Evolutionary conservation across 2,888 invertebrate genomes (phyloP), one percentile per base, ranked within the genome.

Genomic region (Anticlea derivata): DNA sequence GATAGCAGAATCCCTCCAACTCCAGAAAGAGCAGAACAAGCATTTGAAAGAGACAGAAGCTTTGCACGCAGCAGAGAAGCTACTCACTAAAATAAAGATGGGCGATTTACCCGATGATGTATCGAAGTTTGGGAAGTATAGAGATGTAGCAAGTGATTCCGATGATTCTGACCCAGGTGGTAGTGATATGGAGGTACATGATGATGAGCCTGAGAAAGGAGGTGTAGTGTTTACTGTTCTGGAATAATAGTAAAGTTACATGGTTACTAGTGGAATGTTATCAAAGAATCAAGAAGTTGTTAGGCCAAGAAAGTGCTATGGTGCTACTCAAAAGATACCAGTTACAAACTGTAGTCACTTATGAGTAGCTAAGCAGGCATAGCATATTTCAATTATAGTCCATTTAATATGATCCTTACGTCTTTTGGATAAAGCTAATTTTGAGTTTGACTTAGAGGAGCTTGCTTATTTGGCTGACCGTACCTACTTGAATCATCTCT

Each of bases 151-250:
- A 7, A 84, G 85, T 66, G 86, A 83, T 22, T 80, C 84, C 0
- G 79, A 80, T 39, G 64, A 60, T 1, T 80, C 84, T 0, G 85
- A 89, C 46, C 75, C 73, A 41, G 86, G 91, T 55, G 91, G 86
- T 2, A 92, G 92, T 72, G 91, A 92, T 59, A 79, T 90, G 31
- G 92, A 93, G 68, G 85, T 92, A 0, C 82, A 91, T 60, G 93
- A 93, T 71, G 92, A 93, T 7, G 92, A 93, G 47, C 86, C 91
- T 7, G 92, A 92, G 33, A 87, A 82, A 72, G 86, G 86, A 1
- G 92, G 92, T 5, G 92, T 92, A 1, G 78, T 91, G 31, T 92
- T 89, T 58, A 91, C 89, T 31, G 80, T 92, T 13, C 80, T 85
- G 80, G 86, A 86, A 62, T 89, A 67, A 76, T 30, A 26, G 13